Evolutionary conservation across 2,113 vertebrate genomes (phyloP), one percentile per base, ranked within the genome.

Genomic region (Anolis carolinensis): DNA sequence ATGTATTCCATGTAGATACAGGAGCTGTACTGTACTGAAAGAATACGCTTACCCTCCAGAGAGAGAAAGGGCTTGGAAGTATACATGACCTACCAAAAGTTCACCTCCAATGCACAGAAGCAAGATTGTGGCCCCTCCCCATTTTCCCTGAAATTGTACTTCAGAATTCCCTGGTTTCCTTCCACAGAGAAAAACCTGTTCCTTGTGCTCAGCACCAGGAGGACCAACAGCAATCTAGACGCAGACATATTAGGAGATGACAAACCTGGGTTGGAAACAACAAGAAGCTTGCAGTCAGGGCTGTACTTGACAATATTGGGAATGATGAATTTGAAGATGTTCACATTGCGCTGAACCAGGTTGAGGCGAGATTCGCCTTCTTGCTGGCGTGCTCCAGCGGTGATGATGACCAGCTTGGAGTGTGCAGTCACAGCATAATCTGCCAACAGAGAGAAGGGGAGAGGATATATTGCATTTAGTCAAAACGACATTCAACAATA

Each of bases 321-420:
- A 97, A 99, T 98, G 97, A 99, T 99, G 94, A 98, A 99, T 94
- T 99, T 99, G 92, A 99, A 99, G 97, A 99, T 99, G 93, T 99
- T 98, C 89, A 99, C 98, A 0, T 99, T 99, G 82, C 99, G 98
- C 96, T 99, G 98, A 76, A 99, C 99, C 96, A 99, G 81, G 93
- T 99, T 99, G 25, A 99, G 97, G 27, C 98, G 98, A 94, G 98
- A 99, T 94, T 99, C 99, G 77, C 99, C 99, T 92, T 99, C 99
- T 55, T 99, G 98, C 94, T 99, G 99, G 80, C 98, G 98, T 55
- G 98, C 99, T 4, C 99, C 99, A 23, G 99, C 99, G 0, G 99
- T 99, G 94, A 99, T 95, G 72, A 99, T 97, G 76, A 99, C 99
- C 91, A 99, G 95, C 94, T 96, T 98, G 88, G 99, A 99, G 95